Conservation (phyloP, 2,113 vertebrate genomes). For the Cettia cetti region DNA sequence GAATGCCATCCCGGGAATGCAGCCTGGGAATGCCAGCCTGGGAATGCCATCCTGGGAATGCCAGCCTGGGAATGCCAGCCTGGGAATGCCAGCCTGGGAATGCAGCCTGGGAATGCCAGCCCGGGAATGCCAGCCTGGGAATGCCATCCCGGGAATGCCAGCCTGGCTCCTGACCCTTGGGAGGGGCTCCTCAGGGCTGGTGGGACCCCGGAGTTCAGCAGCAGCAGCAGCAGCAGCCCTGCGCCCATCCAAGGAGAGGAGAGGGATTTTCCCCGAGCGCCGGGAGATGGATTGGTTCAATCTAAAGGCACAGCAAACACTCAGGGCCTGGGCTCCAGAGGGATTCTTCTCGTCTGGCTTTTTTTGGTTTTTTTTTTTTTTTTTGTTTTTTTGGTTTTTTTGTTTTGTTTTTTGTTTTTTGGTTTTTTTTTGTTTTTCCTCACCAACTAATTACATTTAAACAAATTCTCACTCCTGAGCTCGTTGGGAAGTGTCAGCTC, state of each 20-base stretch:
- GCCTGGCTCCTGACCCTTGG: not conserved
- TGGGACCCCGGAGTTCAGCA: fast-evolving
- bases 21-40: too few species aligned
- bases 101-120: too few species aligned
- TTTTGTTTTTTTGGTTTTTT: not conserved
- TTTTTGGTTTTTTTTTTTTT: not conserved
- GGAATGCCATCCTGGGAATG: too few species aligned
- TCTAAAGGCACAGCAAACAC: not conserved
- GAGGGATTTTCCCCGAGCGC: not conserved
- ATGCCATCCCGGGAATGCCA: not conserved
- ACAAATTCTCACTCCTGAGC: conserved; percentile 21
- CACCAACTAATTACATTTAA: conserved; percentile 14
- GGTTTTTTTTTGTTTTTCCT: not conserved
- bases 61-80: too few species aligned
- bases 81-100: too few species aligned
- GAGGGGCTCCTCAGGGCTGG: not conserved
- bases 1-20: too few species aligned
- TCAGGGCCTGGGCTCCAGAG: not conserved
- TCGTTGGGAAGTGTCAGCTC: not conserved
- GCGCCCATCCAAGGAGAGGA: not conserved
- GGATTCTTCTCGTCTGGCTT: not conserved
- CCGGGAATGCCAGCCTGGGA: too few species aligned
- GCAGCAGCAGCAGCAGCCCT: not conserved
- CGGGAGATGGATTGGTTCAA: not conserved
- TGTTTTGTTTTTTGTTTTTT: not conserved